These are phyloP conservation scores for Octonoba sinensis DNA, from an alignment of 2,888 invertebrate genomes.

Conservation along the genomic window DNA sequence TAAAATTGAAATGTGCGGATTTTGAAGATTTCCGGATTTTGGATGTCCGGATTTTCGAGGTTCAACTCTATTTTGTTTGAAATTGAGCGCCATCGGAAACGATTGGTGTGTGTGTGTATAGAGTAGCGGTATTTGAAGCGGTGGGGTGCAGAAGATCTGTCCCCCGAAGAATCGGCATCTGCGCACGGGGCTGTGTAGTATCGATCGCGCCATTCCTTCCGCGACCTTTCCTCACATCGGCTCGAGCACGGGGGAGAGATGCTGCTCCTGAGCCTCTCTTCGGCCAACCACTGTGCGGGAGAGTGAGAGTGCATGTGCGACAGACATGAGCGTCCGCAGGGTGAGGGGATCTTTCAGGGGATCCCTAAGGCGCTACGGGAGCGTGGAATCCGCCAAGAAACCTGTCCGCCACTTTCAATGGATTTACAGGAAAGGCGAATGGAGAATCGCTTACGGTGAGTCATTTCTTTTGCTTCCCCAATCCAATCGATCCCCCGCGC, in stretches of 20 bases:
- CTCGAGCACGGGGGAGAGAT: conserved; percentile 37
- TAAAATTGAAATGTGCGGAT: too few species aligned
- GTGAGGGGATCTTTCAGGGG: conserved; percentile 68
- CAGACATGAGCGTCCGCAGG: conserved; percentile 68
- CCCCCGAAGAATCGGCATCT: not conserved
- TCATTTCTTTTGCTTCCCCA: conserved; percentile 53
- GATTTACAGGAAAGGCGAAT: conserved; percentile 68
- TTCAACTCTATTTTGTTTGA: too few species aligned
- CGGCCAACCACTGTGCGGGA: conserved; percentile 35
- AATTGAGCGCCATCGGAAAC: too few species aligned
- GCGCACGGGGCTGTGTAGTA: conserved; percentile 3
- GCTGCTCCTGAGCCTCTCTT: conserved; percentile 48
- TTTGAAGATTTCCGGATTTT: too few species aligned
- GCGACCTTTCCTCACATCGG: conserved; percentile 27
- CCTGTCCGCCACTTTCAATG: conserved; percentile 67
- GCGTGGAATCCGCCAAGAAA: conserved; percentile 68
- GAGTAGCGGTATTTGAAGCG: not conserved
- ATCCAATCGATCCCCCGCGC: conserved; percentile 38
- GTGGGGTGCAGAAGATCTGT: not conserved
- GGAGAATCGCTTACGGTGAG: conserved; percentile 69
- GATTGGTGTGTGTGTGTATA: too few species aligned
- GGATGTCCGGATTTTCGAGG: too few species aligned
- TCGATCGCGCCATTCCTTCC: conserved; percentile 26
- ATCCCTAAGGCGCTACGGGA: conserved; percentile 67
- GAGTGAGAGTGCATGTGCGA: conserved; percentile 36